These are phyloP conservation scores for Vanessa atalanta DNA, from an alignment of 1,140 invertebrate genomes.

Conservation along the genomic window DNA sequence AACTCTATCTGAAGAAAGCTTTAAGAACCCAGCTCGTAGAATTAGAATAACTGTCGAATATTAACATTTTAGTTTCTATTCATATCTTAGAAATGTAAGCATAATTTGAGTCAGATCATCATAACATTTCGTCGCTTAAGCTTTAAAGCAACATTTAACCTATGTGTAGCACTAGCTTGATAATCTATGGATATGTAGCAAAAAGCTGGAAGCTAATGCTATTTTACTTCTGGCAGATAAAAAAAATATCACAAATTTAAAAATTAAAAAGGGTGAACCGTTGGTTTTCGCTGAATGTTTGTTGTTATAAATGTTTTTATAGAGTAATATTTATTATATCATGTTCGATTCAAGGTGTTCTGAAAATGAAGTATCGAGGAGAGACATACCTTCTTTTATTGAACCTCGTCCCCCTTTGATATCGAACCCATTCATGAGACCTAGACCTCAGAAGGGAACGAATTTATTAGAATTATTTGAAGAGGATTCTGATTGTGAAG, in stretches of 20 bases:
- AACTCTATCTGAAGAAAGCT: too few species aligned
- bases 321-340: constrained; percentile 5
- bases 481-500: constrained; percentile 62
- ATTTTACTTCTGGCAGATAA: neutral
- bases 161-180: too few species aligned
- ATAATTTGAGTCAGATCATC: too few species aligned
- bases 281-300: constrained; percentile 2
- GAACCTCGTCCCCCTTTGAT: constrained; percentile 73
- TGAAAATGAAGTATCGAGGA: constrained; percentile 48
- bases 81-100: too few species aligned
- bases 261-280: constrained; percentile 16
- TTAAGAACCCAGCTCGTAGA: too few species aligned
- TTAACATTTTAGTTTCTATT: too few species aligned
- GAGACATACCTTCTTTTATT: constrained; percentile 76
- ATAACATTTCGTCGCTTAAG: too few species aligned
- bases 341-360: constrained; percentile 60
- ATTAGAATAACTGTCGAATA: too few species aligned
- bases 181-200: neutral
- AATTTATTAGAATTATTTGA: constrained; percentile 70
- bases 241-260: constrained; percentile 3
- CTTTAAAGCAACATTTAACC: too few species aligned
- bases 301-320: constrained; percentile 21
- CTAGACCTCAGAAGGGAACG: constrained; percentile 68
- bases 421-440: constrained; percentile 74
- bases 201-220: neutral